Evolutionary conservation across 2,888 invertebrate species (phyloP).

Genomic region (Theristus sp.): DNA sequence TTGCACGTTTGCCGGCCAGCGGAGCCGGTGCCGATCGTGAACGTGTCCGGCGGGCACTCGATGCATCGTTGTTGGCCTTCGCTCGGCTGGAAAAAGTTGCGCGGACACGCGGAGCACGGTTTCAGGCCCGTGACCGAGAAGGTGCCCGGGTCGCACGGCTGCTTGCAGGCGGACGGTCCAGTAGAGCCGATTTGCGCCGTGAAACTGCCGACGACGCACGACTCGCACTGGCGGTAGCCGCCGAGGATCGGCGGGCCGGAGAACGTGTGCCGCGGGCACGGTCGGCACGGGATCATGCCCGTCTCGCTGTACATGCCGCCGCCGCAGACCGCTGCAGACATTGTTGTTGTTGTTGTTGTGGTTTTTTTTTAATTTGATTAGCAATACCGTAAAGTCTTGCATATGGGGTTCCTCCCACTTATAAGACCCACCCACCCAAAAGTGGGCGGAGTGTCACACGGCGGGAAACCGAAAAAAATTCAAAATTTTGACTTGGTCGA

Average conservation of each 20-base stretch:
- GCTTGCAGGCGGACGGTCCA: conserved; percentile 34
- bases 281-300: conserved; percentile 76
- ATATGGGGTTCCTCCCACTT: no score
- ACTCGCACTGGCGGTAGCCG: conserved; percentile 45
- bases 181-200: conserved; percentile 32
- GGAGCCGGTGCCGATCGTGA: conserved; percentile 59
- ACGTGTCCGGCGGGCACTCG: conserved; percentile 76
- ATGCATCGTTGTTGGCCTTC: conserved; percentile 64
- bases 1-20: conserved; percentile 66
- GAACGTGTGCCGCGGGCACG: conserved; percentile 79
- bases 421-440: no score
- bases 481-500: no score
- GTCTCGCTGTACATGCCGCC: conserved; percentile 88
- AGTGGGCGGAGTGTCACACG: no score
- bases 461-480: no score
- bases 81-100: conserved; percentile 70
- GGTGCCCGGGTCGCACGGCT: conserved; percentile 65
- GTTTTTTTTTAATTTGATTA: no score
- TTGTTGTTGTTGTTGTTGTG: conserved; percentile 29
- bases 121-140: conserved; percentile 71
- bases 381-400: no score
- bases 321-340: no score
- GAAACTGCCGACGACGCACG: conserved; percentile 43
- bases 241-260: conserved; percentile 21
- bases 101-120: conserved; percentile 65